Percentiles rank a stretch among this genome's conserved stretches.
Conservation (phyloP, 1,140 invertebrate genomes). For the Drosophila subobscura region DNA sequence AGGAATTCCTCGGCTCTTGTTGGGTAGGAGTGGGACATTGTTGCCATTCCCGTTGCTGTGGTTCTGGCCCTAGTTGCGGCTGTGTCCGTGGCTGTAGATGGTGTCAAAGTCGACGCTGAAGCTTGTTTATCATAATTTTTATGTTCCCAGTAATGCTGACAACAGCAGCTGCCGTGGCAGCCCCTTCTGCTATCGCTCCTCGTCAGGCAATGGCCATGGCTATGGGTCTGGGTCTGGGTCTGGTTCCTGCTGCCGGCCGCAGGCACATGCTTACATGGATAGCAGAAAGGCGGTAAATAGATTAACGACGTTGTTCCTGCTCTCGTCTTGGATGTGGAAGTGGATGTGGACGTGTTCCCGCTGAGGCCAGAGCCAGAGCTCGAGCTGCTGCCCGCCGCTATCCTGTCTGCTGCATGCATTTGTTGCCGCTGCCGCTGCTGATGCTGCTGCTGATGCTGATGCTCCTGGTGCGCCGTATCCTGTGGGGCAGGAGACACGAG, state of each 20-base stretch:
- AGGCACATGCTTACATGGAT: slow-evolving; percentile 81
- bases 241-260: slow-evolving; percentile 37
- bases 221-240: slow-evolving; percentile 22
- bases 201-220: slow-evolving; percentile 12
- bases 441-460: slow-evolving; percentile 12
- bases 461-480: slow-evolving; percentile 48
- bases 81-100: slow-evolving; percentile 20
- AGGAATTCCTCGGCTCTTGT: slow-evolving; percentile 54
- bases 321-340: slow-evolving; percentile 71
- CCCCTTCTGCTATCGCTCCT: slow-evolving; percentile 16
- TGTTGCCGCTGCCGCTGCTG: slow-evolving; percentile 33
- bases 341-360: slow-evolving; percentile 38
- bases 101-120: slow-evolving; percentile 58
- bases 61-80: slow-evolving; percentile 3
- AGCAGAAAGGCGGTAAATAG: slow-evolving; percentile 83
- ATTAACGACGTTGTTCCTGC: slow-evolving; percentile 80
- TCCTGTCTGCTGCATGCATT: slow-evolving; percentile 52
- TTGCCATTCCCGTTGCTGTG: slow-evolving; percentile 26
- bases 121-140: slow-evolving; percentile 82
- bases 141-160: slow-evolving; percentile 56
- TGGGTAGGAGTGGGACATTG: slow-evolving; percentile 26
- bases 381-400: slow-evolving; percentile 26
- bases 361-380: slow-evolving; percentile 21
- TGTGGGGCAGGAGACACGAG: slow-evolving; percentile 48
- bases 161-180: slow-evolving; percentile 48